phyloP scores from a whole-genome alignment of 1,140 invertebrate genomes.

The Bombus confusus region DNA sequence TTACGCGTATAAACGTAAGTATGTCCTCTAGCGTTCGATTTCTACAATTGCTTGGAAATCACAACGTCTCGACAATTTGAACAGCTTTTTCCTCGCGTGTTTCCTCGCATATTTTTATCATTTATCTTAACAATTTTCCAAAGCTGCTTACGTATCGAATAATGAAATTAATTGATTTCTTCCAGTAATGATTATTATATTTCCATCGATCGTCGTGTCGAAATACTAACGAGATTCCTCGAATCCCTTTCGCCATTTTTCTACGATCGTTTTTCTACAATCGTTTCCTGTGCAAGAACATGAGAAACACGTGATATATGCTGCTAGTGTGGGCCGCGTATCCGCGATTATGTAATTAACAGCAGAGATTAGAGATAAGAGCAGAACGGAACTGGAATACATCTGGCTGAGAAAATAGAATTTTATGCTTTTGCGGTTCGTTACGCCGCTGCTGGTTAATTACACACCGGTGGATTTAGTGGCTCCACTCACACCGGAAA shows the following conservation, averaged over 20 bases:
- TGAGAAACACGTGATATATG: constrained; percentile 17
- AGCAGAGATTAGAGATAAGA: constrained; percentile 6
- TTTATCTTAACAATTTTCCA: too few relatives aligned
- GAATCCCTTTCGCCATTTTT: neutral
- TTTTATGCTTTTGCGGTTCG: constrained; percentile 58
- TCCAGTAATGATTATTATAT: neutral
- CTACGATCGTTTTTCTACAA: neutral
- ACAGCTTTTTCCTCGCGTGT: neutral
- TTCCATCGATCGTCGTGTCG: neutral
- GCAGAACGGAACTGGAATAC: neutral
- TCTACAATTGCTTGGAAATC: too few relatives aligned
- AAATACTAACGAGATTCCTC: too few relatives aligned
- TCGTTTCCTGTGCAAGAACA: neutral
- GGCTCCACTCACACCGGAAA: constrained; percentile 48
- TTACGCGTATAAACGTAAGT: too few relatives aligned
- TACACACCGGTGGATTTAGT: constrained; percentile 62
- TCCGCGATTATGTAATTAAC: constrained; percentile 19
- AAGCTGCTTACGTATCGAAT: too few relatives aligned
- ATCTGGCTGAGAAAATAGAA: constrained; percentile 34
- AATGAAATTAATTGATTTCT: too few relatives aligned
- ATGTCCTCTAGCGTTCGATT: too few relatives aligned
- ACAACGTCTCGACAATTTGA: neutral
- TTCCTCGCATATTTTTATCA: too few relatives aligned
- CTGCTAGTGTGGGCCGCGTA: neutral
- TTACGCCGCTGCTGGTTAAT: constrained; percentile 60